phyloP scores from a whole-genome alignment of 2,113 vertebrate genomes.

The Ariopsis seemanni region DNA sequence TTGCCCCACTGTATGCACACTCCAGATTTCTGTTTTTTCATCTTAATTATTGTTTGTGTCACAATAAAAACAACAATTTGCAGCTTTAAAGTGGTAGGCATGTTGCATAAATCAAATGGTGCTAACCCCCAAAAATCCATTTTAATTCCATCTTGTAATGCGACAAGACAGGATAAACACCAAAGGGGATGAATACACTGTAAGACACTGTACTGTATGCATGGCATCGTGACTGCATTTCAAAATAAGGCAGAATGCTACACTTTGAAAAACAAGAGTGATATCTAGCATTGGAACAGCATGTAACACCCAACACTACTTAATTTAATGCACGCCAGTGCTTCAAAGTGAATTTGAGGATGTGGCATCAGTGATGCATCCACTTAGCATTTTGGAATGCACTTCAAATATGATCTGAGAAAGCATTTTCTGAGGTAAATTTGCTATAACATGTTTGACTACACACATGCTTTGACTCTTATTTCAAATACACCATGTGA shows the following conservation, averaged over 20 bases:
- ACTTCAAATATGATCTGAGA: not conserved
- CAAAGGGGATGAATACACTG: no score
- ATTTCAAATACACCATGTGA: not conserved
- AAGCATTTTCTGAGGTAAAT: not conserved
- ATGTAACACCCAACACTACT: not conserved
- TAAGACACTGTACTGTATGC: no score
- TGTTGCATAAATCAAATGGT: no score
- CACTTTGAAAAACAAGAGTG: conserved; percentile 1
- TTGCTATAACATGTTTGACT: not conserved
- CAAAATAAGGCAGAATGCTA: not conserved
- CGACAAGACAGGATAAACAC: no score
- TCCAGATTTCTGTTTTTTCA: no score
- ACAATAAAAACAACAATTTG: no score
- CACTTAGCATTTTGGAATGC: not conserved
- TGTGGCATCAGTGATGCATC: not conserved
- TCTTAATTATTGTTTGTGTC: no score
- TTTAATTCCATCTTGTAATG: no score
- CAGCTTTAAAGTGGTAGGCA: no score
- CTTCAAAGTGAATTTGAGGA: not conserved
- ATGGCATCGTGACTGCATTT: not conserved
- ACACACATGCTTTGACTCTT: not conserved
- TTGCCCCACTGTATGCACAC: no score
- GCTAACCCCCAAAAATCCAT: no score
- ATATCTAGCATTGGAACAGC: not conserved
- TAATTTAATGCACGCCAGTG: not conserved